Base-by-base conservation (phyloP, 1,140 invertebrate genomes). In the Anastrepha ludens region DNA sequence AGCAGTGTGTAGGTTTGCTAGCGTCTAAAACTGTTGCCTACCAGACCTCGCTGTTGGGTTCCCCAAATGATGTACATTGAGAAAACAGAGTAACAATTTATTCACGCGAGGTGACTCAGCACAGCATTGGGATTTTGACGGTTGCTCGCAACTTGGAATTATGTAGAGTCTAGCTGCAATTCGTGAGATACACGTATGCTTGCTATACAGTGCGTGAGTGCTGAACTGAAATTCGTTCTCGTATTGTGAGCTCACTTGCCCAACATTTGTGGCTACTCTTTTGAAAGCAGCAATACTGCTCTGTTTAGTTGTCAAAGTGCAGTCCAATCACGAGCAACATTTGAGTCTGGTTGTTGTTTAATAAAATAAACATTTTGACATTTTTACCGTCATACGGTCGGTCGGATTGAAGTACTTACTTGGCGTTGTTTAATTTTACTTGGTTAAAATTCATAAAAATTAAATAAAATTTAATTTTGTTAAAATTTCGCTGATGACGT, bases 261-360 rank as follows among this genome's bases (percentile, higher is more conserved):
- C 44, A 81, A 81, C 17, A 67, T 67, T 67, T 67, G 64, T 17
- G 44, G n/a, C 74, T 81, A 81, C 17, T 81, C 74, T 81, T 81
- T 47, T 81, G 39, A 2, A 41, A 17, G 9, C 29, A 11, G 2
- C 15, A 1, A 58, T 44, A 81, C 15, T 55, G 41, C 74, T 81
- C 47, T 13, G 85, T 47, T 60, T 58, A 86, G 85, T 86, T 86
- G 85, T 86, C 5, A 62, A 86, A 86, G 29, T 62, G 62, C 41
- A 62, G 55, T 86, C 50, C 39, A 59, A 20, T 20, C 2, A 65
- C 55, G 85, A 86, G 62, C 85, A 60, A 86, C 85, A 50, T 81
- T 81, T 44, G 47, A 81, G 74, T 20, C 74, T 86, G 13, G 6
- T 67, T 81, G 74, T 81, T 44, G 8, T 55, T 81, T 81, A 55